Conservation (phyloP, 2,113 vertebrate species). For the Enhydra lutris region DNA sequence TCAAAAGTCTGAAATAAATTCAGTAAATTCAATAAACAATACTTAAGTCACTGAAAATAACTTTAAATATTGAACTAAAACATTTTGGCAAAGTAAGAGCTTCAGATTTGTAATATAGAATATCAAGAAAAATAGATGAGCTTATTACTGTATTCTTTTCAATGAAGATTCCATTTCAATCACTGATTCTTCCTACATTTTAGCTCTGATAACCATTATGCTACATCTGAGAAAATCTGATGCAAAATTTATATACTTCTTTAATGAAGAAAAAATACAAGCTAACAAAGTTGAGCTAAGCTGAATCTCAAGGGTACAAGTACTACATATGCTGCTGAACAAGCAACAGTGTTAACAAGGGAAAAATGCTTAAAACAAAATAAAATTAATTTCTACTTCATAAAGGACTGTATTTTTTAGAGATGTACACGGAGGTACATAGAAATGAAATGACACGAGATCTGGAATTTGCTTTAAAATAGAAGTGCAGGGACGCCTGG, state of each 20-base stretch:
- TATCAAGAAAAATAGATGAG: not conserved
- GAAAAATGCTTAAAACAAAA: slow-evolving; percentile 12
- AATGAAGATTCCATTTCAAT: slow-evolving; percentile 1
- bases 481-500: not conserved
- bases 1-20: slow-evolving; percentile 89
- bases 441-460: not conserved
- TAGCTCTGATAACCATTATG: not conserved
- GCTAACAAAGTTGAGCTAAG: not conserved
- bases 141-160: not conserved
- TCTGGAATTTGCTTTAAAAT: slow-evolving; percentile 4
- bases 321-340: not conserved
- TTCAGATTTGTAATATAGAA: not conserved
- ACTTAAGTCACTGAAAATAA: slow-evolving; percentile 15
- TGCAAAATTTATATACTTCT: not conserved
- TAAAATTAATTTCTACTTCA: not conserved
- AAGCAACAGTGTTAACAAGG: not conserved
- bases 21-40: no score
- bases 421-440: not conserved
- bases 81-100: not conserved
- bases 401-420: not conserved
- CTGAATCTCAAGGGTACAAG: not conserved
- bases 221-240: not conserved
- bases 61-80: slow-evolving; percentile 18
- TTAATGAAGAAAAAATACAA: slow-evolving; percentile 21
- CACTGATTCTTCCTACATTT: not conserved